phyloP scores from a whole-genome alignment of 2,797 vertebrate species.

The Halcyon chelicuti region DNA sequence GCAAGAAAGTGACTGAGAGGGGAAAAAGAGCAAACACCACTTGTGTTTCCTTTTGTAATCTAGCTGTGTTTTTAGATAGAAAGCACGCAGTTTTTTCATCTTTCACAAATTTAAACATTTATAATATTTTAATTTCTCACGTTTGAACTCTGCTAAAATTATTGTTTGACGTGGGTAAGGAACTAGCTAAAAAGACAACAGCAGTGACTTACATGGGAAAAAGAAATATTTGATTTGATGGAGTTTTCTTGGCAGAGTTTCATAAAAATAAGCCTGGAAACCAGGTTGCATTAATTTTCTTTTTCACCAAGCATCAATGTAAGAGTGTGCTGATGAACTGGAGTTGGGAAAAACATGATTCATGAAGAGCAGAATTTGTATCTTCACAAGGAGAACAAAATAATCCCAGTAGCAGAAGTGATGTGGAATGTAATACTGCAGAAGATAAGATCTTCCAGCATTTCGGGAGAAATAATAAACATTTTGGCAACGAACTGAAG shows the following conservation, averaged over 20 bases:
- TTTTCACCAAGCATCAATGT: neutral
- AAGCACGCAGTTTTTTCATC: neutral
- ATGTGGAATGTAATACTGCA: neutral
- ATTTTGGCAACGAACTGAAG: neutral
- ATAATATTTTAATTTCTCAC: neutral
- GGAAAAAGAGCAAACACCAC: neutral
- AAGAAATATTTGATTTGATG: neutral
- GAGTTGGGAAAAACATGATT: neutral
- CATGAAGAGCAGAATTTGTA: neutral
- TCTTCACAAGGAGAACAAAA: neutral
- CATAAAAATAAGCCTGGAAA: neutral
- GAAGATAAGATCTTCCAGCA: neutral
- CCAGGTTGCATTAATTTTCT: neutral
- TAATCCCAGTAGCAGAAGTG: constrained; percentile 4
- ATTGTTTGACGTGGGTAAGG: neutral
- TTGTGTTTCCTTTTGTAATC: neutral
- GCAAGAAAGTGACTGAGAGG: neutral
- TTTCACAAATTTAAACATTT: neutral
- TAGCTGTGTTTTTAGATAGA: neutral
- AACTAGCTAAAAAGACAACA: neutral
- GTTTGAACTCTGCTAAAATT: neutral
- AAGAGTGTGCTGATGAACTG: neutral
- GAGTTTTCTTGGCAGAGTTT: neutral
- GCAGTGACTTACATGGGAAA: neutral
- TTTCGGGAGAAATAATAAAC: constrained; percentile 19